phyloP scores from a whole-genome alignment of 2,797 vertebrate species.

The Hafferia zeledoni region DNA sequence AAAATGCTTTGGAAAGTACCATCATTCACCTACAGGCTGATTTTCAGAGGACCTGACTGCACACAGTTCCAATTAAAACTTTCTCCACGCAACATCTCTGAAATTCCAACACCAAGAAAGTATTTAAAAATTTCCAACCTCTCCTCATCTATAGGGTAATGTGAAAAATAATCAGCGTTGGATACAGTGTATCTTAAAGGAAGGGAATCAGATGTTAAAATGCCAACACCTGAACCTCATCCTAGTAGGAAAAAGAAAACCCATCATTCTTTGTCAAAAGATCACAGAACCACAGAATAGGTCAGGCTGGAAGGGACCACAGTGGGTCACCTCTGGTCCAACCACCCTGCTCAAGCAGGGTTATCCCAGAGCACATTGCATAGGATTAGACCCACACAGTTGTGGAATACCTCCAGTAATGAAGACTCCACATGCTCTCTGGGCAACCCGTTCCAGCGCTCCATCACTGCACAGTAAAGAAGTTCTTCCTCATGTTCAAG shows the following conservation, averaged over 20 bases:
- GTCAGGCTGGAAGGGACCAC: background rate
- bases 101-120: background rate
- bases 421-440: background rate
- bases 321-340: background rate
- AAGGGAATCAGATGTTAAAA: background rate
- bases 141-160: background rate
- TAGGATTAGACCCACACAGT: background rate
- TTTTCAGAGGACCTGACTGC: background rate
- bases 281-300: background rate
- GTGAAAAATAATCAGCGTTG: background rate
- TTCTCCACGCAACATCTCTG: background rate
- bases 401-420: background rate
- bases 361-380: background rate
- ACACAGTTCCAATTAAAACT: background rate
- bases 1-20: background rate
- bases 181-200: background rate
- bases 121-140: background rate
- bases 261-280: background rate
- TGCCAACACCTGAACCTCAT: background rate
- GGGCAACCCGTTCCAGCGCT: background rate
- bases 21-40: background rate
- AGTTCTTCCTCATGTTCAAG: background rate
- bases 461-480: background rate
- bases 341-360: background rate
- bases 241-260: background rate